A percentile compares a stretch with the other conserved stretches of the same genome.
These are phyloP conservation scores for Physeter macrocephalus DNA, from an alignment of 2,113 vertebrate genomes.

Conservation along the genomic window DNA sequence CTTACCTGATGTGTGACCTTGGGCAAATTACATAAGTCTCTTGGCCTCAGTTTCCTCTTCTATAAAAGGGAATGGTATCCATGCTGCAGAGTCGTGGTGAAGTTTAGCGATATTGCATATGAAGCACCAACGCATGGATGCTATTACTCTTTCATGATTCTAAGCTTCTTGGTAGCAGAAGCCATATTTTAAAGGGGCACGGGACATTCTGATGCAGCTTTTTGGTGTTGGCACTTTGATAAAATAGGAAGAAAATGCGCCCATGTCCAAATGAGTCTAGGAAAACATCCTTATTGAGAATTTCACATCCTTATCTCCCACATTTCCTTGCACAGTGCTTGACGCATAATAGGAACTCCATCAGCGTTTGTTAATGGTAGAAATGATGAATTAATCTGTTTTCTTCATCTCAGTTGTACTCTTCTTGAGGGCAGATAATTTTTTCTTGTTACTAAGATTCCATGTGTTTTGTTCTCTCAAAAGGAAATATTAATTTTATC, in stretches of 20 bases:
- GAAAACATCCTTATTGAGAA: not conserved
- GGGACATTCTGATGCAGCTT: not conserved
- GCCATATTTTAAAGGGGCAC: not conserved
- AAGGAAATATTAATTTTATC: conserved; percentile 8
- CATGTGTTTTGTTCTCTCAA: not conserved
- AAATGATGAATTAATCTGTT: not conserved
- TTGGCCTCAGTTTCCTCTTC: not conserved
- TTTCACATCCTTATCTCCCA: not conserved
- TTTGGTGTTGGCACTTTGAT: not conserved
- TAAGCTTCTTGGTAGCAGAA: not conserved
- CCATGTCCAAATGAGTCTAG: not conserved
- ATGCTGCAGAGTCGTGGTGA: not conserved
- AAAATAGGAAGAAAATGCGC: not conserved
- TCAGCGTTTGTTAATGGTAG: not conserved
- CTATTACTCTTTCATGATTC: not conserved
- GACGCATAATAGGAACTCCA: not conserved
- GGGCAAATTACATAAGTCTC: not conserved
- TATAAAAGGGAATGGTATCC: not conserved
- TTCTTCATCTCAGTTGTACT: not conserved
- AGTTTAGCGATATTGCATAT: not conserved
- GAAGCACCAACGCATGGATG: not conserved
- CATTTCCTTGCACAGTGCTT: not conserved
- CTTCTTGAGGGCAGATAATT: conserved; percentile 3
- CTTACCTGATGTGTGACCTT: not conserved
- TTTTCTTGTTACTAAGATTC: not conserved